Percentiles rank a stretch among this genome's conserved stretches.
phyloP scores from a whole-genome alignment of 2,888 invertebrate genomes.

The Eupithecia tripunctaria region DNA sequence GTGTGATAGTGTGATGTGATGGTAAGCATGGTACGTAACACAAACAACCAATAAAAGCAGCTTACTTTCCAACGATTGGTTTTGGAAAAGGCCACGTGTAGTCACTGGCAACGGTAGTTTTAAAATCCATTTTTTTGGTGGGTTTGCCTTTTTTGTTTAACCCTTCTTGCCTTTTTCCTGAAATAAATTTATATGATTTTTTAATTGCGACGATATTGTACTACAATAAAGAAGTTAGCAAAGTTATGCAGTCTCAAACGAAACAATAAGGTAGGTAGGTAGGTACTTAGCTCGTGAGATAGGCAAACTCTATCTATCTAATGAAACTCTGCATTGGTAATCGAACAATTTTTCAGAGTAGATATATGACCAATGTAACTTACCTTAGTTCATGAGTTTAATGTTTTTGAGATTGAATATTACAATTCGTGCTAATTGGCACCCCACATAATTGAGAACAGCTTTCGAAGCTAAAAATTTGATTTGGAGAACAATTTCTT shows the following conservation, averaged over 20 bases:
- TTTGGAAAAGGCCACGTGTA: constrained; percentile 86
- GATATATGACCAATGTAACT: constrained; percentile 22
- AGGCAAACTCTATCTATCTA: not conserved
- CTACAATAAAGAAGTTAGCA: too few relatives aligned
- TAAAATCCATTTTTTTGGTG: constrained; percentile 70
- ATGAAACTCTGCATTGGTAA: not conserved
- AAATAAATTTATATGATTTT: not conserved
- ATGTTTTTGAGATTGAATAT: constrained; percentile 79
- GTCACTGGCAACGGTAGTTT: constrained; percentile 77
- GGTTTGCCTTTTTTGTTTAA: not conserved
- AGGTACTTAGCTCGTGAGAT: not conserved
- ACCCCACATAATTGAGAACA: constrained; percentile 82
- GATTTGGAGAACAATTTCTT: constrained; percentile 76
- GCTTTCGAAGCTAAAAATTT: constrained; percentile 80
- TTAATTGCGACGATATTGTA: too few relatives aligned
- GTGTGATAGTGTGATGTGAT: too few relatives aligned
- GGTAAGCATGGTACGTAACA: not conserved
- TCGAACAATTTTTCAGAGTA: not conserved
- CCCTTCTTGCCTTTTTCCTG: not conserved
- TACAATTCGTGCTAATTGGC: constrained; percentile 75
- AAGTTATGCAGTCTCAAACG: too few relatives aligned
- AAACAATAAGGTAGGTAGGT: not conserved
- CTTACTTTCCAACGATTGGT: constrained; percentile 83
- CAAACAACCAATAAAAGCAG: not conserved
- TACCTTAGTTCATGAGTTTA: constrained; percentile 64